phyloP scores from a whole-genome alignment of 2,113 vertebrate genomes.

The Salvelinus alpinus region DNA sequence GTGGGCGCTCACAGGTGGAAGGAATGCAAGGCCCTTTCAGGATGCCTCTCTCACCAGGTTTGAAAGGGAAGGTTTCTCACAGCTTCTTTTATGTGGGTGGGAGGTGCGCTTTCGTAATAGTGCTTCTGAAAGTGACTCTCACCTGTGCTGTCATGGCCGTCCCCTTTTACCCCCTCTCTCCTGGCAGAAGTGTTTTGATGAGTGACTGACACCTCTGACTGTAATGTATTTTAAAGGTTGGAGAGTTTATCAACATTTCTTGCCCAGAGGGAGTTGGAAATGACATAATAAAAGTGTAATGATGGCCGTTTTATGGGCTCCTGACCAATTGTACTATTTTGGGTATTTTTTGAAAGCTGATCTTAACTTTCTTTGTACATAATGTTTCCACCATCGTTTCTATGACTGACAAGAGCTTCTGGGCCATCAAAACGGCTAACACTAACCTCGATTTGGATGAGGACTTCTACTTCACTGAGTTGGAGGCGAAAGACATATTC shows the following conservation, averaged over 20 bases:
- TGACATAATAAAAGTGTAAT: too few relatives aligned
- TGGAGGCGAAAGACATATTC: too few relatives aligned
- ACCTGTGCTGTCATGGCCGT: constrained; percentile 32
- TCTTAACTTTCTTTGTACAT: too few relatives aligned
- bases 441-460: too few relatives aligned
- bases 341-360: too few relatives aligned
- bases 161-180: neutral
- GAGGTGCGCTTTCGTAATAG: constrained; percentile 26
- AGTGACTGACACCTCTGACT: constrained; percentile 7
- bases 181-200: constrained; percentile 21
- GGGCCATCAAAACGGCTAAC: too few relatives aligned
- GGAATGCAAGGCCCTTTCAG: constrained; percentile 58
- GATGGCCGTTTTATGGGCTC: too few relatives aligned
- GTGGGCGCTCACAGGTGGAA: constrained; percentile 50
- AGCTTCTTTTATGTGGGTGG: constrained; percentile 35
- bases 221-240: constrained; percentile 19
- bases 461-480: too few relatives aligned
- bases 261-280: too few relatives aligned
- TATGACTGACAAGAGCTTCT: too few relatives aligned
- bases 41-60: constrained; percentile 24
- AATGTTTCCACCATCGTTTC: too few relatives aligned
- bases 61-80: constrained; percentile 44
- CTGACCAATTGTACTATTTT: too few relatives aligned
- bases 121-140: constrained; percentile 43
- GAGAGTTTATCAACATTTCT: neutral